Evolutionary conservation across 2,797 vertebrate species (phyloP), one percentile per base, ranked within the genome.

Genomic region (Emys orbicularis): DNA sequence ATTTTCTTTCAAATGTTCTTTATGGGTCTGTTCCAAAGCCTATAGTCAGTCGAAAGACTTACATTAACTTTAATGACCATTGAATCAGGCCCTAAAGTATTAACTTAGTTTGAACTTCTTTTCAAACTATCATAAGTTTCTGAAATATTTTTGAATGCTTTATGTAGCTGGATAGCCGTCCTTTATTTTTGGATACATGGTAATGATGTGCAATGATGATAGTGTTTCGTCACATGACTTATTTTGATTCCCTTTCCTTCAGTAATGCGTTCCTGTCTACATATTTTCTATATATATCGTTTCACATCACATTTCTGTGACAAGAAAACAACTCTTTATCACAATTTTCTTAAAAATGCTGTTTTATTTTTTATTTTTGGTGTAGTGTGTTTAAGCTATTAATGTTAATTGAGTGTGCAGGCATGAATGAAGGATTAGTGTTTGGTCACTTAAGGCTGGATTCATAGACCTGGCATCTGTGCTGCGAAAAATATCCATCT

Each of bases 21-120:
- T 72, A 37, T 10, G n/a, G 68, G 11, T 7, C n/a, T 74, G 31
- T 15, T 54, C 12, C 12, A 31, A 54, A 85, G 37, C 52, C 31
- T 53, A 54, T 44, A 76, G 44, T 74, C 8, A 34, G 44, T 41
- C 10, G 52, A 23, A 54, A 41, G 37, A 53, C 18, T 85, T 3
- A 4, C 44, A 11, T 76, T 23, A 56, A 85, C 37, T 34, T 56
- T 54, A 54, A 41, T 6, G 19, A 41, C 37, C 37, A 41, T 41
- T 41, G 68, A 72, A 41, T 72, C 10, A 41, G 68, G 19, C n/a
- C n/a, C 65, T 25, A 72, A 41, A 72, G 49, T 95, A 90, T 94
- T 94, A 93, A 92, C 88, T 83, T 83, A 85, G 94, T 89, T 93
- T 94, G 93, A 81, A 81, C 52, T 54, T 37, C 86, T 79, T 94